Conservation (phyloP, 2,797 vertebrate species). For the Diceros bicornis region DNA sequence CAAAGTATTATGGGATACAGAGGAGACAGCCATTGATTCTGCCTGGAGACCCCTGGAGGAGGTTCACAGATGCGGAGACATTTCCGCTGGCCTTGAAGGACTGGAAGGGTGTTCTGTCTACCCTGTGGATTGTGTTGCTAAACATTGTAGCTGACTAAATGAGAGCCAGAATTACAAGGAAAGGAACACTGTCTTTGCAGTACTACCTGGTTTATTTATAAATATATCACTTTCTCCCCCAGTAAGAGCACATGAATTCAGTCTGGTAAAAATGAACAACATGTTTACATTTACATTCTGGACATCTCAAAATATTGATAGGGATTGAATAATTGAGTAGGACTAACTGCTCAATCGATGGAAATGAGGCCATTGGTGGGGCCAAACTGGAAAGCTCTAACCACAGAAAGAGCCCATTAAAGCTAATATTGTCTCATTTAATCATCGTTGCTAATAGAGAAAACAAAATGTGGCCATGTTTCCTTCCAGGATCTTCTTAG, state of each 20-base stretch:
- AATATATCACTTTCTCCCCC: constrained; percentile 57
- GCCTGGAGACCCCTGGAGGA: neutral
- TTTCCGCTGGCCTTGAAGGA: neutral
- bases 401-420: constrained; percentile 74
- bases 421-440: constrained; percentile 84
- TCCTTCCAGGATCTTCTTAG: constrained; percentile 50
- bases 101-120: constrained; percentile 21
- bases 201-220: constrained; percentile 48
- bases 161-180: neutral
- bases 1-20: neutral
- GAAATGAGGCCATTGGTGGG: constrained; percentile 73
- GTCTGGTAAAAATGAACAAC: constrained; percentile 54
- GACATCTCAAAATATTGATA: constrained; percentile 86
- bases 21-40: neutral
- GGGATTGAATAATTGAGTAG: constrained; percentile 88
- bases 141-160: neutral
- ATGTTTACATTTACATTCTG: constrained; percentile 81
- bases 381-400: constrained; percentile 79
- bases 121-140: neutral
- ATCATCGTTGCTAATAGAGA: constrained; percentile 79
- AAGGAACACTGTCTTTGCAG: constrained; percentile 20
- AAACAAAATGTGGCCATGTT: constrained; percentile 61
- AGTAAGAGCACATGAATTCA: constrained; percentile 63
- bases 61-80: neutral
- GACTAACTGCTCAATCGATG: constrained; percentile 86